Conservation (phyloP, 2,797 vertebrate species). For the Paramormyrops hopkinsi region DNA sequence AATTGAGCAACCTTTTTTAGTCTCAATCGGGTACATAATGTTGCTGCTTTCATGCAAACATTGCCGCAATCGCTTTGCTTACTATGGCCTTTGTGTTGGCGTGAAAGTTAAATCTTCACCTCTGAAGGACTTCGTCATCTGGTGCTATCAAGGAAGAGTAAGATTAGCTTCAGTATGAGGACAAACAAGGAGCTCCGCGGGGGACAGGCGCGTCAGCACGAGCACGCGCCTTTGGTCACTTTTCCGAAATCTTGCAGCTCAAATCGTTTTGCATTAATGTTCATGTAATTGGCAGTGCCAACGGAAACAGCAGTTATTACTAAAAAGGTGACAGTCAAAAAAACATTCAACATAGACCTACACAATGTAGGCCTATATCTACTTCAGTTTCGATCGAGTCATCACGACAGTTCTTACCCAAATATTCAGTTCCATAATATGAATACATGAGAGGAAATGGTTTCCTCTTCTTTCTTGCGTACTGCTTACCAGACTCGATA, state of each 20-base stretch:
- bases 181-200: neutral
- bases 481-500: constrained; percentile 78
- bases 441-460: constrained; percentile 81
- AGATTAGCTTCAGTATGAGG: constrained; percentile 41
- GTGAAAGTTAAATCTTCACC: constrained; percentile 45
- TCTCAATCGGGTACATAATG: neutral
- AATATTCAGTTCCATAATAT: constrained; percentile 81
- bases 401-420: constrained; percentile 63
- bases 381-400: neutral
- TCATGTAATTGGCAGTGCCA: neutral
- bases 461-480: constrained; percentile 74
- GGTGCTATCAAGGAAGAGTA: constrained; percentile 48
- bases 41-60: constrained; percentile 44
- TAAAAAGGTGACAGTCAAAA: neutral
- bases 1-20: constrained; percentile 4
- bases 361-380: neutral
- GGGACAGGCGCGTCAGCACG: neutral
- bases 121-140: constrained; percentile 42
- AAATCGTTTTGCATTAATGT: neutral
- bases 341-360: neutral
- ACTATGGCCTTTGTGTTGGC: constrained; percentile 48
- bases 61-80: constrained; percentile 37
- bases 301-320: neutral
- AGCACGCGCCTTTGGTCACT: neutral
- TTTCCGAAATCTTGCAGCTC: neutral